phyloP scores from a whole-genome alignment of 2,888 invertebrate species.

The Hemistola chrysoprasaria region DNA sequence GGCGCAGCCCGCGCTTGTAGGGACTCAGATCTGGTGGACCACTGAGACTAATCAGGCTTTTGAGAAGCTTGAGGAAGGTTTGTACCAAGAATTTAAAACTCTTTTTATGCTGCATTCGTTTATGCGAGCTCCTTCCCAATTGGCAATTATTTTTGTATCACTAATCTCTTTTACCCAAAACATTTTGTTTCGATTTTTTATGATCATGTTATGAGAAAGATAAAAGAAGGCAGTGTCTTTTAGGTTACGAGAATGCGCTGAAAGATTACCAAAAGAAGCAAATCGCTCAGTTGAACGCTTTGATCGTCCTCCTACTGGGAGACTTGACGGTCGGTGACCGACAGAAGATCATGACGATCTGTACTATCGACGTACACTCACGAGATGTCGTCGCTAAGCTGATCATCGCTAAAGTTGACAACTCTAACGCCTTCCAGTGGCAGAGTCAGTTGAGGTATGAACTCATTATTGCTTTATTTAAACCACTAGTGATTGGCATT shows the following conservation, averaged over 20 bases:
- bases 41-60: conserved; percentile 96
- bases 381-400: conserved; percentile 96
- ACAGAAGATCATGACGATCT: conserved; percentile 98
- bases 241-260: conserved; percentile 92
- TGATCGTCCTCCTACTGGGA: conserved; percentile 92
- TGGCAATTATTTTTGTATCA: no score
- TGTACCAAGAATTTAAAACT: background rate
- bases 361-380: conserved; percentile 97
- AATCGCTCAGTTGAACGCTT: conserved; percentile 89
- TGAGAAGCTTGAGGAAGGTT: conserved; percentile 93
- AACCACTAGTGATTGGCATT: no score
- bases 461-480: no score
- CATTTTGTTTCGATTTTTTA: no score
- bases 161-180: no score
- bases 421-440: conserved; percentile 92
- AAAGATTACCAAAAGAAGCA: conserved; percentile 96
- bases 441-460: conserved; percentile 93
- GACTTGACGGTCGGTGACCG: conserved; percentile 91
- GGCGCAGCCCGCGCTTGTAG: conserved; percentile 94
- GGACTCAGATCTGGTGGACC: conserved; percentile 98
- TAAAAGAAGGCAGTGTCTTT: conserved; percentile 1
- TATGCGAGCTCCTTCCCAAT: no score
- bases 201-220: no score
- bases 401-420: conserved; percentile 91
- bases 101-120: no score